Base-by-base conservation (phyloP, 2,888 invertebrate species). In the Ormyrus rosae region DNA sequence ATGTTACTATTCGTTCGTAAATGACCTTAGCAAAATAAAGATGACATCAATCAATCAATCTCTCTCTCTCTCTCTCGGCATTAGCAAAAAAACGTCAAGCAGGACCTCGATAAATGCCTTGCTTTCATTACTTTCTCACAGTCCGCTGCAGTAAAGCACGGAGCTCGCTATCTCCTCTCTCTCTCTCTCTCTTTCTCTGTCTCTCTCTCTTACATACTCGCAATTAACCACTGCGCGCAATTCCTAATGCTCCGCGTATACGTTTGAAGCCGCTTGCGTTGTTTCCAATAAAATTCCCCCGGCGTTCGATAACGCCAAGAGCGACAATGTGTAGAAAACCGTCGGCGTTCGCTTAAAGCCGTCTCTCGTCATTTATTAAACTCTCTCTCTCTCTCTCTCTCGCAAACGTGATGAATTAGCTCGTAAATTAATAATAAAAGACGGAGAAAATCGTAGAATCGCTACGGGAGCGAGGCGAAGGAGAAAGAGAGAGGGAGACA, bases 351-450 rank as follows among this genome's bases (percentile, higher is more conserved):
- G 71, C 53, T 72, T 72, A 45, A 63, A 45, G 61, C n/a, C 19
- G 53, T n/a, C 61, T 45, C 8, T 63, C 71, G 50, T 71, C 51
- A 71, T 60, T 60, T 71, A 71, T 61, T 60, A 71, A 60, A 71
- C n/a, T 8, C 13, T 13, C 13, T 13, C 13, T 13, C 13, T 13
- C 13, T 13, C 13, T 48, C 61, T 50, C 61, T 34, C 50, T 13
- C 71, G 70, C 45, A 19, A 70, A 58, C 50, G 46, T 72, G 65
- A 67, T 74, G 67, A 51, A 74, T 74, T 60, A 34, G 67, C 74
- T 67, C 58, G 74, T 74, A 74, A 74, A 74, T 74, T 74, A 74
- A 74, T 74, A 74, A 74, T 58, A 34, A 67, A 55, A 74, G 61
- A 63, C 61, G 45, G 71, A 56, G 53, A 72, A 50, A 13, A 53